Conservation (phyloP, 2,113 vertebrate species). For the Chloroceryle aenea region DNA sequence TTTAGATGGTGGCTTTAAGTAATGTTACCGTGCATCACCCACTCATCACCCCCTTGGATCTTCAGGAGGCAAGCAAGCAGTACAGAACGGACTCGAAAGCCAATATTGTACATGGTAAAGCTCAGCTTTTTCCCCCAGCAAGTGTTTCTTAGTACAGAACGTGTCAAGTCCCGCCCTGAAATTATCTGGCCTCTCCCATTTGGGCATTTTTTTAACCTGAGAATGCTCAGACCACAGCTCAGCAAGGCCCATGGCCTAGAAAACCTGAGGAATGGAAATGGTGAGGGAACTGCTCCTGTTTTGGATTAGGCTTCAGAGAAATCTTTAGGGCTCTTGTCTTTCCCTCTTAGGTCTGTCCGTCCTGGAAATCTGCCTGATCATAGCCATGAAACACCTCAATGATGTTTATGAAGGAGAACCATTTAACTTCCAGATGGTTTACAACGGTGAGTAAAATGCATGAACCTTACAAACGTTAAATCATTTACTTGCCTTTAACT, state of each 20-base stretch:
- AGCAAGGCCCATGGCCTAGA: not conserved
- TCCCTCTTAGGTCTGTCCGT: slow-evolving; percentile 87
- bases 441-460: slow-evolving; percentile 85
- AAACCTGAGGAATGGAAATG: not conserved
- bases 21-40: slow-evolving; percentile 78
- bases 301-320: not conserved
- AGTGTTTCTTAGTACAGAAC: accelerated
- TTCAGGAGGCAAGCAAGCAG: slow-evolving; percentile 85
- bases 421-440: slow-evolving; percentile 98
- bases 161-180: not conserved
- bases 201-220: accelerated
- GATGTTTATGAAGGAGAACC: slow-evolving; percentile 94
- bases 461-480: accelerated
- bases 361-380: slow-evolving; percentile 94
- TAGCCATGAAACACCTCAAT: slow-evolving; percentile 97
- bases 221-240: not conserved
- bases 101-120: slow-evolving; percentile 91
- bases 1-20: slow-evolving; percentile 85
- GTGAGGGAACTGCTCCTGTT: not conserved
- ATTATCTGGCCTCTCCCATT: accelerated
- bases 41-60: slow-evolving; percentile 74
- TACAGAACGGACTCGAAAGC: slow-evolving; percentile 84
- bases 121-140: accelerated
- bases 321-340: not conserved
- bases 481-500: not conserved